Conservation (phyloP, 2,888 invertebrate species). For the Seira sanloemensis region DNA sequence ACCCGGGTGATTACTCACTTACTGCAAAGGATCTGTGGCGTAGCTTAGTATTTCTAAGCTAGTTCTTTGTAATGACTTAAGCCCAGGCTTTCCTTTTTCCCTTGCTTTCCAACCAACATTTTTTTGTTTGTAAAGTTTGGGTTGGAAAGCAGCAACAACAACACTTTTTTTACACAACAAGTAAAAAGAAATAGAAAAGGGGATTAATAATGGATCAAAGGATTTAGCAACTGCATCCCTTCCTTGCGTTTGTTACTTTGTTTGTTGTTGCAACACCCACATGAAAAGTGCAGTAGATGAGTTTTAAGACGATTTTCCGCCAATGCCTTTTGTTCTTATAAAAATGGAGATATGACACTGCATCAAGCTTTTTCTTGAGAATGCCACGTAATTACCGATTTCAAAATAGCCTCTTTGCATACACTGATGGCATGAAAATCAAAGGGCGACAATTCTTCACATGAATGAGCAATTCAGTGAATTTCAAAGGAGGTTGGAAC, state of each 20-base stretch:
- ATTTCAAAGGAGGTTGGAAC: too few species aligned
- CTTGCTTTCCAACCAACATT: background rate
- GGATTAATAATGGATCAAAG: slow-evolving; percentile 62
- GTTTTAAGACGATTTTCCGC: too few species aligned
- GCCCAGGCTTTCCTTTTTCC: background rate
- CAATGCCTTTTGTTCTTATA: too few species aligned
- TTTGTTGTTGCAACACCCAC: background rate
- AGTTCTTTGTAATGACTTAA: slow-evolving; percentile 17
- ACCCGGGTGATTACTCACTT: slow-evolving; percentile 50
- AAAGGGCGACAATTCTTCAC: too few species aligned
- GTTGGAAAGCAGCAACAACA: slow-evolving; percentile 42
- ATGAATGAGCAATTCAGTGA: slow-evolving; percentile 34
- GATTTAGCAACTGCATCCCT: slow-evolving; percentile 60
- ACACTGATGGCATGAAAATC: too few species aligned
- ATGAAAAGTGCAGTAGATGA: background rate
- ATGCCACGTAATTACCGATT: too few species aligned
- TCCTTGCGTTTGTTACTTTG: slow-evolving; percentile 12
- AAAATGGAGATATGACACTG: too few species aligned
- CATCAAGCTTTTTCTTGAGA: too few species aligned
- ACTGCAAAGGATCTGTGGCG: too few species aligned
- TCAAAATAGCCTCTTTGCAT: too few species aligned
- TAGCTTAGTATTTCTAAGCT: slow-evolving; percentile 53
- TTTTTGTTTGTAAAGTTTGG: slow-evolving; percentile 32
- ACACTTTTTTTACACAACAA: background rate
- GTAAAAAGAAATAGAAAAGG: slow-evolving; percentile 32